Base-by-base conservation (phyloP, 1,140 invertebrate genomes). In the Ceratina calcarata region DNA sequence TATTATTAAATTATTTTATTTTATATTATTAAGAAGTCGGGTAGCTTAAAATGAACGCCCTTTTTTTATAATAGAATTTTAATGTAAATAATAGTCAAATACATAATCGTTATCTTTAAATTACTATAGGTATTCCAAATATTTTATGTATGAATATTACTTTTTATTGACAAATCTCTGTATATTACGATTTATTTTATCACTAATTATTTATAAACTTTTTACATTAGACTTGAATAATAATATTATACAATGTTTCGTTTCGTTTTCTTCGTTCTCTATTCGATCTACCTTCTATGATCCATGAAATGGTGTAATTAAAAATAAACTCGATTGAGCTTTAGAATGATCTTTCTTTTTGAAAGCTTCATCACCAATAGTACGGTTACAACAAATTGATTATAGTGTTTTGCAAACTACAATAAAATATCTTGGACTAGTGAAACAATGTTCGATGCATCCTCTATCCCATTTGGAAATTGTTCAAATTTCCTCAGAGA, bases 171-270 rank as follows among this genome's bases (percentile, higher is more conserved):
- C 68, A 78, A 78, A 72, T 78, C 76, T 78, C 69, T 72, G 76
- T 78, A 78, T 78, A 72, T 71, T 78, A 78, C 20, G 69, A n/a
- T 72, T 70, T 66, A 22, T 69, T 69, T 72, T 78, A 57, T 64
- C 27, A 8, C 61, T 78, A 78, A 72, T 78, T 78, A 78, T 78
- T 78, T 78, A 78, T 78, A 78, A 78, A 78, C 69, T 78, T 78
- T 78, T 78, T 78, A 78, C 76, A 78, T 64, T 78, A 72, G 60
- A 71, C 24, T 78, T 64, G 27, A 72, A 72, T 64, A 71, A 45
- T 71, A 78, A 55, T 78, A 78, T 78, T 72, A 65, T 78, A 78
- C 76, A 78, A 72, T 55, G 32, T 78, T 64, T 72, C 60, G 15
- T 71, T 72, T 57, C 51, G 51, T 55, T 55, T 51, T 12, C 18